phyloP scores from a whole-genome alignment of 2,113 vertebrate species.

The Mormyrus lacerda region DNA sequence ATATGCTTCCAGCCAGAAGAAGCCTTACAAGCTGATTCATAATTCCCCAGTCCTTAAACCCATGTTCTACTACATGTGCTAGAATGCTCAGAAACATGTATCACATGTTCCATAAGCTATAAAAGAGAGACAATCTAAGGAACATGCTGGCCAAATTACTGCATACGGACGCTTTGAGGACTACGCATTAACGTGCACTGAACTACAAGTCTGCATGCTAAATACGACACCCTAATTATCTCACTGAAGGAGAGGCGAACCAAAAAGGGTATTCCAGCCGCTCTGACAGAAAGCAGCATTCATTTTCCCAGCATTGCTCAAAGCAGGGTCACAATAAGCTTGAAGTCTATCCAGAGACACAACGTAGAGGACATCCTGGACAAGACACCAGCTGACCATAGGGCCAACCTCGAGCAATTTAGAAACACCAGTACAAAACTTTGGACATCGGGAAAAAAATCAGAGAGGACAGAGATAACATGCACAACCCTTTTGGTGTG shows the following conservation, averaged over 20 bases:
- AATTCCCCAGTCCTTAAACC: neutral
- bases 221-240: neutral
- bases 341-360: neutral
- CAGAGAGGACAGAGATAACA: neutral
- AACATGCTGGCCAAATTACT: neutral
- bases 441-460: neutral
- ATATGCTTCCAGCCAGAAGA: neutral
- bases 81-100: neutral
- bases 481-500: neutral
- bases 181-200: neutral
- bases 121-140: neutral
- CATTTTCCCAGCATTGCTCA: neutral
- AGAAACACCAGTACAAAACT: neutral
- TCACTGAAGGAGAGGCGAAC: neutral
- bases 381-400: neutral
- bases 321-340: neutral
- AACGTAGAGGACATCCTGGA: neutral
- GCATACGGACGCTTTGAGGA: neutral
- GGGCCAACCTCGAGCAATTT: neutral
- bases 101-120: neutral
- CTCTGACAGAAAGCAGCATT: neutral
- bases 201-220: neutral
- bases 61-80: neutral
- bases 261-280: neutral
- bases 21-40: neutral